phyloP scores from a whole-genome alignment of 2,888 invertebrate species.

The Hypomecis atomaria region DNA sequence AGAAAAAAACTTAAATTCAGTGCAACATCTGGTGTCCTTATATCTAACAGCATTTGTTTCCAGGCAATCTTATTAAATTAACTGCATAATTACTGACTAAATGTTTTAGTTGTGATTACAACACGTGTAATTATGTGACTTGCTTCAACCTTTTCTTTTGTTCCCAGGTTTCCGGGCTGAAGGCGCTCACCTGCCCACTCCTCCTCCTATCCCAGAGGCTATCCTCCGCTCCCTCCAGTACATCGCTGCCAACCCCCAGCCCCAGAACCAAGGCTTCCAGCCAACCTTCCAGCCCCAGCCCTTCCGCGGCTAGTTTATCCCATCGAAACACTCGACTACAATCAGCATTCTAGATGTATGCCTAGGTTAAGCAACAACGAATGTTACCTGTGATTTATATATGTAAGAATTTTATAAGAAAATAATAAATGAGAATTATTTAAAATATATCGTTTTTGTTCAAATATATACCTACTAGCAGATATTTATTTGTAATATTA shows the following conservation, averaged over 20 bases:
- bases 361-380: slow-evolving; percentile 57
- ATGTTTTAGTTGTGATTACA: neutral
- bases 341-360: slow-evolving; percentile 48
- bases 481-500: neutral
- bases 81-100: neutral
- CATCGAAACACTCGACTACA: slow-evolving; percentile 35
- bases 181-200: slow-evolving; percentile 86
- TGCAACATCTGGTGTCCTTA: too few relatives aligned
- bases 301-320: slow-evolving; percentile 66
- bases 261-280: slow-evolving; percentile 55
- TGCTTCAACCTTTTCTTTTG: slow-evolving; percentile 12
- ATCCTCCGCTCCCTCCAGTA: slow-evolving; percentile 81
- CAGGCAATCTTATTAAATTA: too few relatives aligned
- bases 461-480: neutral
- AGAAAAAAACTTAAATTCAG: too few relatives aligned
- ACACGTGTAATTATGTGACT: slow-evolving; percentile 6
- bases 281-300: slow-evolving; percentile 46
- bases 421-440: slow-evolving; percentile 34
- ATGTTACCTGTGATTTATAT: slow-evolving; percentile 76
- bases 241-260: slow-evolving; percentile 68
- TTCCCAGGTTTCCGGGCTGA: slow-evolving; percentile 84
- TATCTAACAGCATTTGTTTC: too few relatives aligned
- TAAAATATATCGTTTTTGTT: neutral
- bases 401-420: slow-evolving; percentile 44
- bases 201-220: slow-evolving; percentile 86